These are phyloP conservation scores for Macroglossus sobrinus DNA, from an alignment of 2,113 vertebrate genomes.

Conservation along the genomic window DNA sequence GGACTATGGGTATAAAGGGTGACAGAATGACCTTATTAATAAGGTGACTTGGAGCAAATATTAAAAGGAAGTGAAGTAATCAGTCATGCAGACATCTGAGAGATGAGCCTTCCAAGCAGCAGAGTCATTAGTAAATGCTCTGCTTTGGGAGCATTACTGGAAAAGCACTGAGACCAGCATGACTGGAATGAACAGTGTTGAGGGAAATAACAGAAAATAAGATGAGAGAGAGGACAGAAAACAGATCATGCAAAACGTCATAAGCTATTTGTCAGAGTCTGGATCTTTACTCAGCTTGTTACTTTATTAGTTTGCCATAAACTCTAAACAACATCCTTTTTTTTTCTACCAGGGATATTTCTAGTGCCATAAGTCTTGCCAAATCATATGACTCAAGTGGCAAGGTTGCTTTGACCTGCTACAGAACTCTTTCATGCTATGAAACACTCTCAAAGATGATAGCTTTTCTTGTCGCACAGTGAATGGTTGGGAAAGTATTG, in stretches of 20 bases:
- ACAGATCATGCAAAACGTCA: not conserved
- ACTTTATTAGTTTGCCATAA: not conserved
- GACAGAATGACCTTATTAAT: not conserved
- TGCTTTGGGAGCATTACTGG: not conserved
- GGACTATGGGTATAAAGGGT: not conserved
- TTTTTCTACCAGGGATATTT: not conserved
- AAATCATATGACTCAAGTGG: not conserved
- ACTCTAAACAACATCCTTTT: not conserved
- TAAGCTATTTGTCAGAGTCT: not conserved
- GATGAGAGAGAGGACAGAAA: not conserved
- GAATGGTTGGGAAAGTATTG: not conserved
- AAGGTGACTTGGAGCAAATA: not conserved
- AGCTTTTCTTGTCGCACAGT: not conserved
- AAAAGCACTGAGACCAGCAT: not conserved
- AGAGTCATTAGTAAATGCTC: not conserved
- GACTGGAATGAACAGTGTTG: not conserved
- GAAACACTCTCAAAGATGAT: not conserved
- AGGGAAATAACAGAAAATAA: not conserved
- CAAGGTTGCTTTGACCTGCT: not conserved
- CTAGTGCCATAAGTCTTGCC: not conserved
- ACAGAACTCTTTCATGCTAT: not conserved
- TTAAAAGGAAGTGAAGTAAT: constrained; percentile 28
- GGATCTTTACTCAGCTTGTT: not conserved
- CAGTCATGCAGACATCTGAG: not conserved
- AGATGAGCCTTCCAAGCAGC: not conserved